Evolutionary conservation across 2,888 invertebrate genomes (phyloP).

Genomic region (Drosophila robusta): DNA sequence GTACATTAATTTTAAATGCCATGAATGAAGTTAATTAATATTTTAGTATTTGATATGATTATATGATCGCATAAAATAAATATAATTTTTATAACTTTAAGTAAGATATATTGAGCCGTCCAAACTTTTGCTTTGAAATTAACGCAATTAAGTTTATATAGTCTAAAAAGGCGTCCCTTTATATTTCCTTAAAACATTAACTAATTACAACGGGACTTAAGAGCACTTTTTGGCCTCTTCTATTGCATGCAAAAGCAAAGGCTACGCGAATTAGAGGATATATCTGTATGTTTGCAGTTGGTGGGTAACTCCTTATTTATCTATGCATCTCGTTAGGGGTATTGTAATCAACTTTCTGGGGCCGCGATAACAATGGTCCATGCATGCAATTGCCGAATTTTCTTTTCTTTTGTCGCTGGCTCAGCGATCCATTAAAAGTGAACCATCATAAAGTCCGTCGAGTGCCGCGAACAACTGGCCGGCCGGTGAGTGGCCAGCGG

Average conservation of each 20-base stretch:
- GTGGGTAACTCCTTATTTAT: slow-evolving; percentile 42
- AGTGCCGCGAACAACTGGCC: slow-evolving; percentile 5
- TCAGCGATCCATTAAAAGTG: slow-evolving; percentile 61
- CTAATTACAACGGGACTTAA: slow-evolving; percentile 1
- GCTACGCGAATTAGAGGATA: not conserved
- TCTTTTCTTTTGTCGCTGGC: slow-evolving; percentile 32
- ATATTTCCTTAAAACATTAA: not conserved
- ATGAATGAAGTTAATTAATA: too few species aligned
- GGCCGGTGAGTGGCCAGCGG: slow-evolving; percentile 37
- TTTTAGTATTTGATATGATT: too few species aligned
- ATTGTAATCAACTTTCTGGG: slow-evolving; percentile 53
- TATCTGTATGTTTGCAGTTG: slow-evolving; percentile 1
- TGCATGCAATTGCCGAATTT: slow-evolving; percentile 63
- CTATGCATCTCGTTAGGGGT: slow-evolving; percentile 34
- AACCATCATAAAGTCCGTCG: slow-evolving; percentile 64
- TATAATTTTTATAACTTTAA: too few species aligned
- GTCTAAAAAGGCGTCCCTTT: too few species aligned
- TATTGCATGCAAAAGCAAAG: not conserved
- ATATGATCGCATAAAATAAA: too few species aligned
- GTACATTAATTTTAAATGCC: too few species aligned
- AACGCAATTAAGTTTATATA: too few species aligned
- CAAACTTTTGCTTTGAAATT: too few species aligned
- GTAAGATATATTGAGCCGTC: too few species aligned
- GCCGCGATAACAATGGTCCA: slow-evolving; percentile 60
- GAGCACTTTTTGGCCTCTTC: slow-evolving; percentile 2